These are phyloP conservation scores for Agelas oroides DNA, from an alignment of 37 sponge, comb jelly and placozoan species.

Conservation along the genomic window DNA sequence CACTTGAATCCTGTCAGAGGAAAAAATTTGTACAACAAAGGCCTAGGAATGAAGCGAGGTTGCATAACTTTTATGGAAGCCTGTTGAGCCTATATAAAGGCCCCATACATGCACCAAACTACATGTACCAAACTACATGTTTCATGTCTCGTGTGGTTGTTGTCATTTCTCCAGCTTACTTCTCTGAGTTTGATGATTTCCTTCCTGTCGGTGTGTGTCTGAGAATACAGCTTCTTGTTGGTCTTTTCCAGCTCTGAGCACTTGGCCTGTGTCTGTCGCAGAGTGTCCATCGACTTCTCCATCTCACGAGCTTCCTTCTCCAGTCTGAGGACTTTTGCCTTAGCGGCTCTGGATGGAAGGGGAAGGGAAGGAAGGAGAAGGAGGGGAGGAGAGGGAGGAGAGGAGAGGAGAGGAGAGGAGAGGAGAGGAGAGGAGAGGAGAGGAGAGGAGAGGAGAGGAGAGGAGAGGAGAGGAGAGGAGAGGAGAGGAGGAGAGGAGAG, in stretches of 20 bases:
- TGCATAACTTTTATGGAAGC: no score
- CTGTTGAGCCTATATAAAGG: no score
- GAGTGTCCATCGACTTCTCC: constrained; percentile 74
- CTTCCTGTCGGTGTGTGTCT: constrained; percentile 72
- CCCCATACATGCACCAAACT: no score
- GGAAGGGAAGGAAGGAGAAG: not conserved
- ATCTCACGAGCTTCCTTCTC: constrained; percentile 84
- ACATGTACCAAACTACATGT: no score
- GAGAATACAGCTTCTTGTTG: constrained; percentile 78
- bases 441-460: constrained; percentile 6
- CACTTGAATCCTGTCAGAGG: no score
- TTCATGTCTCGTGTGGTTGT: no score
- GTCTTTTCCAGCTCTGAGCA: constrained; percentile 82
- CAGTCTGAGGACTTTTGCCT: constrained; percentile 80
- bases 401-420: not conserved
- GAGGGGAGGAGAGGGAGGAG: not conserved
- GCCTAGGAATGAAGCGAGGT: no score
- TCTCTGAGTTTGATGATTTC: constrained; percentile 86
- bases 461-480: constrained; percentile 4
- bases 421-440: not conserved
- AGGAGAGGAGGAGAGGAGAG: not conserved
- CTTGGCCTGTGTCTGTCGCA: constrained; percentile 85
- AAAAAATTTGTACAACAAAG: no score
- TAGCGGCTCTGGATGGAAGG: constrained; percentile 52
- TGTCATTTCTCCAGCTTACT: constrained; percentile 2